Percentiles rank a stretch among this genome's conserved stretches.
Evolutionary conservation across 2,113 vertebrate species (phyloP).

Genomic region (Hemibagrus wyckioides): DNA sequence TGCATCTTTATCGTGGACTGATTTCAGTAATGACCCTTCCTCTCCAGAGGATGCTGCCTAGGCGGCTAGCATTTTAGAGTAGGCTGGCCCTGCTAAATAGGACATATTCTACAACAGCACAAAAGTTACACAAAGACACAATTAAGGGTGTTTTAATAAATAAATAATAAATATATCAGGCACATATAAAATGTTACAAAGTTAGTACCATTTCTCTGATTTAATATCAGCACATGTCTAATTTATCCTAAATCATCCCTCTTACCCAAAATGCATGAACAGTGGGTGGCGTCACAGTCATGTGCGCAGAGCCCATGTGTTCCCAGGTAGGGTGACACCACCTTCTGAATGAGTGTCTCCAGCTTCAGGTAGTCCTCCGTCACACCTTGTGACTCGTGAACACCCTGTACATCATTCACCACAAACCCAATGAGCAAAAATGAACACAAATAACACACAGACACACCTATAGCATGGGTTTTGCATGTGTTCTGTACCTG

Average conservation of each 20-base stretch:
- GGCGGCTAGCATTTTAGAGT: neutral
- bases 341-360: slow-evolving; percentile 90
- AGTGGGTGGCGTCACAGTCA: slow-evolving; percentile 72
- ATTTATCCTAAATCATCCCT: neutral
- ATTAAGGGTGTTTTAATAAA: neutral
- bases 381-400: slow-evolving; percentile 78
- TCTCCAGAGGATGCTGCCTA: neutral
- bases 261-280: slow-evolving; percentile 87
- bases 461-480: neutral
- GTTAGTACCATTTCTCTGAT: neutral
- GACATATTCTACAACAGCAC: neutral
- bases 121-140: neutral
- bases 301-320: slow-evolving; percentile 87
- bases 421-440: neutral
- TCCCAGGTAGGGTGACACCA: slow-evolving; percentile 78
- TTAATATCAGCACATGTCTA: neutral
- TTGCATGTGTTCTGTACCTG: slow-evolving; percentile 74
- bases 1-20: neutral
- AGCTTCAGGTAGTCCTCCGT: slow-evolving; percentile 92
- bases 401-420: slow-evolving; percentile 59
- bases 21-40: neutral
- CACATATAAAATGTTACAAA: neutral
- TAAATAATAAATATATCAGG: neutral
- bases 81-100: neutral
- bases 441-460: neutral